Evolutionary conservation across 2,113 vertebrate genomes (phyloP), one percentile per base, ranked within the genome.

Genomic region (Uria aalge): DNA sequence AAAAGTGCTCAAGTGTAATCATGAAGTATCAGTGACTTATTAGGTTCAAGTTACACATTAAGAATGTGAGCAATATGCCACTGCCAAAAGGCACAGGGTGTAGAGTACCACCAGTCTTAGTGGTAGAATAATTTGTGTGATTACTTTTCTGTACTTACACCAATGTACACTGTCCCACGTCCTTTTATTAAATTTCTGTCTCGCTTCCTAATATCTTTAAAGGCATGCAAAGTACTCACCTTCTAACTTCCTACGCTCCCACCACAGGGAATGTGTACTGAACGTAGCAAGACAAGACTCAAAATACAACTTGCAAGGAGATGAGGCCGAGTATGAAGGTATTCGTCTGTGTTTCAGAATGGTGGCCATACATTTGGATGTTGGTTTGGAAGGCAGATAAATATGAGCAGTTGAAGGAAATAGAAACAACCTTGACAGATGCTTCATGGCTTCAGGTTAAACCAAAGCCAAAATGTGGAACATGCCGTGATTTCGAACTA

Each of bases 321-420:
- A 30, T 0, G 1, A 55, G 34, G 47, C 1, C 3, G 38, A 36
- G 11, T 8, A 27, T 13, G 17, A 21, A 41, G 8, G 2, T 6
- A 19, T 17, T 19, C 0, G 0, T 43, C 45, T 20, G 15, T 17
- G 32, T 17, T 75, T 78, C 50, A 26, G 40, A 43, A 60, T 0
- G 2, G 23, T 48, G 55, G 32, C 52, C 12, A 0, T 8, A 48
- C 19, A 2, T 53, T 47, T 36, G 22, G 23, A 12, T 38, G 55
- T 48, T n/a, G 47, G 59, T 66, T 57, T 81, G 52, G 15, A 47
- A 62, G 38, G 43, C 52, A 88, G 38, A 1, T 29, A 67, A 55
- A 56, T 32, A 4, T 1, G n/a, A 66, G 55, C 11, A 43, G 52
- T 27, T 16, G n/a, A 50, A 66, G 34, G 47, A 73, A 80, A 55